phyloP scores from a whole-genome alignment of 2,113 vertebrate genomes.

The Monopterus albus region DNA sequence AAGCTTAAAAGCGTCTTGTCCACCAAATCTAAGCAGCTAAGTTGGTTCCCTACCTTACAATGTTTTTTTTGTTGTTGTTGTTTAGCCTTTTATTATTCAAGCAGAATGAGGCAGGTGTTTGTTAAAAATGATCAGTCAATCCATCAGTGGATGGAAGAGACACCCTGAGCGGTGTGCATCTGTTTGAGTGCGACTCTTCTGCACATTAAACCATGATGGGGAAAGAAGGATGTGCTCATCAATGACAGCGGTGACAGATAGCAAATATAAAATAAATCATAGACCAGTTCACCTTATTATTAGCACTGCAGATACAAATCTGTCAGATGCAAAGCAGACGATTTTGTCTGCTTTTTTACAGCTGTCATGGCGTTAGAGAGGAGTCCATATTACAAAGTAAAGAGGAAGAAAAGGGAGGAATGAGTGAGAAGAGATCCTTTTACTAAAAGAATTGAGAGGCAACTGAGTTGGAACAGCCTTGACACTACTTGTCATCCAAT shows the following conservation, averaged over 20 bases:
- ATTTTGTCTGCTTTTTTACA: neutral
- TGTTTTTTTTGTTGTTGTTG: constrained; percentile 12
- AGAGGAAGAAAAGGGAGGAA: neutral
- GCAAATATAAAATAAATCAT: constrained; percentile 48
- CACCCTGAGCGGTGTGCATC: constrained; percentile 16
- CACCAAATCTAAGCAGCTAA: no score
- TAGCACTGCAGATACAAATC: constrained; percentile 28
- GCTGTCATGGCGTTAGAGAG: constrained; percentile 39
- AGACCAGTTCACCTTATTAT: constrained; percentile 32
- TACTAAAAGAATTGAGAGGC: constrained; percentile 44
- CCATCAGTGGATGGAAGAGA: constrained; percentile 16
- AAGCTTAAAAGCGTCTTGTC: no score
- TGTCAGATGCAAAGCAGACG: constrained; percentile 25
- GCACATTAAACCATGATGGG: constrained; percentile 19
- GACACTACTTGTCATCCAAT: constrained; percentile 58
- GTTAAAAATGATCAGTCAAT: constrained; percentile 44
- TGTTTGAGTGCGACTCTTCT: constrained; percentile 9
- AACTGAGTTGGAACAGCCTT: constrained; percentile 43
- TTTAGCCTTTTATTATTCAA: constrained; percentile 41
- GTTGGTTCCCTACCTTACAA: no score
- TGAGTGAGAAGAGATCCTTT: constrained; percentile 35
- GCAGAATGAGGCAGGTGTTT: constrained; percentile 58
- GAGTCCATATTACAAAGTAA: constrained; percentile 30
- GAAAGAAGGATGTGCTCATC: constrained; percentile 26
- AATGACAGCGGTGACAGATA: constrained; percentile 14